Percentiles rank a stretch among this genome's conserved stretches.
These are phyloP conservation scores for Chitala chitala DNA, from an alignment of 2,113 vertebrate species.

Conservation along the genomic window DNA sequence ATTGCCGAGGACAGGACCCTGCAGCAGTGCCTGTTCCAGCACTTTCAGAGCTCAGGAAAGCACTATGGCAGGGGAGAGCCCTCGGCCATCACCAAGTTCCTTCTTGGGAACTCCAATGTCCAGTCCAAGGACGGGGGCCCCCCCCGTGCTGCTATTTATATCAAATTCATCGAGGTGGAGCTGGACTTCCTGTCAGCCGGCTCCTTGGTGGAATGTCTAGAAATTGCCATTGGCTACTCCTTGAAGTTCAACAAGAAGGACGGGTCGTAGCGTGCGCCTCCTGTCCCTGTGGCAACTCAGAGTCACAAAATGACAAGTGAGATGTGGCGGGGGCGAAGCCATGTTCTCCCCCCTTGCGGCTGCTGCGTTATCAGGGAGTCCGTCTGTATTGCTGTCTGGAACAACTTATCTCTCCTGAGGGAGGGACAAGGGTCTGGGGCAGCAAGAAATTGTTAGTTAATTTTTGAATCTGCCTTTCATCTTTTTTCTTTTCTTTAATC, in stretches of 20 bases:
- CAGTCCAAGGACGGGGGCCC: slow-evolving; percentile 55
- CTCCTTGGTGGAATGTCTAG: slow-evolving; percentile 94
- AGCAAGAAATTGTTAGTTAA: slow-evolving; percentile 35
- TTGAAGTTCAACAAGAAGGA: slow-evolving; percentile 87
- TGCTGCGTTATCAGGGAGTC: slow-evolving; percentile 53
- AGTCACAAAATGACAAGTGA: slow-evolving; percentile 10
- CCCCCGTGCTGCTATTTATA: slow-evolving; percentile 72
- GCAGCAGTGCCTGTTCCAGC: slow-evolving; percentile 87
- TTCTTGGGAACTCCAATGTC: slow-evolving; percentile 81
- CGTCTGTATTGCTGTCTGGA: neutral
- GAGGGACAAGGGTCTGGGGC: slow-evolving; percentile 37
- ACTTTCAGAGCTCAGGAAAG: slow-evolving; percentile 88
- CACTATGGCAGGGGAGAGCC: slow-evolving; percentile 74
- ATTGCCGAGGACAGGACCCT: slow-evolving; percentile 91
- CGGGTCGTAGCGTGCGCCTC: slow-evolving; percentile 33
- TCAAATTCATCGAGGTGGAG: slow-evolving; percentile 97
- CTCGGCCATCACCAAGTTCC: slow-evolving; percentile 78
- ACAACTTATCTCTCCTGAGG: slow-evolving; percentile 7
- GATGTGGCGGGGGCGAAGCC: slow-evolving; percentile 16
- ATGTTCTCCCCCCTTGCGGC: slow-evolving; percentile 26
- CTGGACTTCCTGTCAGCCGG: slow-evolving; percentile 97
- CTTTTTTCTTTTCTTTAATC: neutral
- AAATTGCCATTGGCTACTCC: slow-evolving; percentile 90
- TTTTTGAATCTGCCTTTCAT: slow-evolving; percentile 53
- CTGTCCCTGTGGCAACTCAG: slow-evolving; percentile 26